A percentile compares a stretch with the other conserved stretches of the same genome.
Conservation (phyloP, 1,140 invertebrate species). For the Eumaeus atala region DNA sequence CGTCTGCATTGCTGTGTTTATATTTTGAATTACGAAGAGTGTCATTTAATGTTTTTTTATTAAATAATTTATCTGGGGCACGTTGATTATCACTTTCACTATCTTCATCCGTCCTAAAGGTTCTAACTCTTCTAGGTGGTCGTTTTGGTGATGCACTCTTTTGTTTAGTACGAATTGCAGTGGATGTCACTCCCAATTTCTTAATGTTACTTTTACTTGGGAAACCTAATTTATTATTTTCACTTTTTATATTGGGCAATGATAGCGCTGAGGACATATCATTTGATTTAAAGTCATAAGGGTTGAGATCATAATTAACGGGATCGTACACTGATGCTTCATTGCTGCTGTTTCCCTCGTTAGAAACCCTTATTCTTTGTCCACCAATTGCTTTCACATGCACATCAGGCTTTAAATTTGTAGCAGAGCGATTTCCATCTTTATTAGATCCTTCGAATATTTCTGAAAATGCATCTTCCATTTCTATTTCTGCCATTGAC, state of each 20-base stretch:
- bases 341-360: conserved; percentile 49
- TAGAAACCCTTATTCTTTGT: conserved; percentile 74
- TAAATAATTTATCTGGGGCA: conserved; percentile 44
- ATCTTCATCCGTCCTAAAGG: conserved; percentile 60
- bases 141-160: conserved; percentile 64
- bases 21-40: conserved; percentile 38
- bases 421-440: conserved; percentile 31
- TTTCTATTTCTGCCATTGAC: conserved; percentile 56
- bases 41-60: conserved; percentile 37
- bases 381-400: conserved; percentile 76
- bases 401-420: conserved; percentile 54
- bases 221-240: conserved; percentile 48
- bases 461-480: conserved; percentile 59
- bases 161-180: conserved; percentile 56
- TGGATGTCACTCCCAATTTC: conserved; percentile 41
- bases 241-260: conserved; percentile 64
- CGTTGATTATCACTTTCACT: conserved; percentile 67
- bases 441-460: conserved; percentile 54
- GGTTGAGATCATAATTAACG: conserved; percentile 68
- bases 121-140: conserved; percentile 58
- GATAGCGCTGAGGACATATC: conserved; percentile 48
- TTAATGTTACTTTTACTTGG: conserved; percentile 54
- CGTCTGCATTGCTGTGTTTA: conserved; percentile 55
- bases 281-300: conserved; percentile 51
- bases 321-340: conserved; percentile 63